phyloP scores from a whole-genome alignment of 2,888 invertebrate species.

The Tridacna gigas region DNA sequence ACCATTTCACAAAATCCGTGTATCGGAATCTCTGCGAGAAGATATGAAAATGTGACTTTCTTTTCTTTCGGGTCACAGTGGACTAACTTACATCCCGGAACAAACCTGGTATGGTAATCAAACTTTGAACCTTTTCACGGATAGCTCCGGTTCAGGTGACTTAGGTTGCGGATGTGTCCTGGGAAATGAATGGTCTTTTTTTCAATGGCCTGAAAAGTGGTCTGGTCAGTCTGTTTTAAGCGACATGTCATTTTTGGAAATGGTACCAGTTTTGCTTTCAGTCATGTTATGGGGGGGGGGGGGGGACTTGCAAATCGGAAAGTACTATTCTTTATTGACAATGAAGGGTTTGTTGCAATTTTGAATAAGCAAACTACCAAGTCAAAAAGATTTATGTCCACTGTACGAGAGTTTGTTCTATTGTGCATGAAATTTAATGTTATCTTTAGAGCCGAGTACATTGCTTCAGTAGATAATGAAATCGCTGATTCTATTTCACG shows the following conservation, averaged over 20 bases:
- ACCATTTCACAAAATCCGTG: neutral
- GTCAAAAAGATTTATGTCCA: constrained; percentile 10
- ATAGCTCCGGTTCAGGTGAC: neutral
- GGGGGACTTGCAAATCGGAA: neutral
- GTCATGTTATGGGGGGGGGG: neutral
- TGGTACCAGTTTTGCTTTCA: constrained; percentile 2
- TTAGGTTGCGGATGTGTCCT: neutral
- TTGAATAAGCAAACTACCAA: constrained; percentile 11
- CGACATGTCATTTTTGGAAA: neutral
- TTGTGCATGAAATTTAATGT: neutral
- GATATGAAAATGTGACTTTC: neutral
- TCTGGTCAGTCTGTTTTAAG: neutral
- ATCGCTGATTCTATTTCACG: constrained; percentile 7
- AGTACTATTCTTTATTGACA: neutral
- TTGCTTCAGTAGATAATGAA: neutral
- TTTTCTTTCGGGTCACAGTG: neutral
- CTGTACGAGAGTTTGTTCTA: neutral
- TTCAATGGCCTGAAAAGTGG: neutral
- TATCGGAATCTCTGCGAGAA: neutral
- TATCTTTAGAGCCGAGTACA: neutral
- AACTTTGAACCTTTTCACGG: neutral
- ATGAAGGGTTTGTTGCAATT: neutral
- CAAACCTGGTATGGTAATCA: neutral
- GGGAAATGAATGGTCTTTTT: neutral
- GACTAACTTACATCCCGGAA: neutral